These are phyloP conservation scores for Archaeoteleia sp. DNA, from an alignment of 2,888 invertebrate genomes.

Conservation along the genomic window DNA sequence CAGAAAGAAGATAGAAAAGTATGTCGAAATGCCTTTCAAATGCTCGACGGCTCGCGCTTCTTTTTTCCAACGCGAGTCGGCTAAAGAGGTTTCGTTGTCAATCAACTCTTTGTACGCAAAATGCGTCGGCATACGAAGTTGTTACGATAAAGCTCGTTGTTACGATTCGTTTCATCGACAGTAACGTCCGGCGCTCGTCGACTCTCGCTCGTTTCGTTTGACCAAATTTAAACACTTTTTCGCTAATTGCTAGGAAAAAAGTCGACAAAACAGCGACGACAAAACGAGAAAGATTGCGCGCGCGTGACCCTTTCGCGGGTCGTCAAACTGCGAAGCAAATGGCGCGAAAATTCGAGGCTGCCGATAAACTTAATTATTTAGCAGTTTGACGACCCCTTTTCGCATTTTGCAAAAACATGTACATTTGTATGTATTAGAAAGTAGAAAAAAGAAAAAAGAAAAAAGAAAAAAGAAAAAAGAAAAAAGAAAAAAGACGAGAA, in stretches of 20 bases:
- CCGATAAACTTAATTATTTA: not conserved
- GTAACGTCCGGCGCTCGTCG: conserved; percentile 27
- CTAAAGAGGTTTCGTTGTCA: conserved; percentile 37
- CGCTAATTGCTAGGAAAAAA: conserved; percentile 37
- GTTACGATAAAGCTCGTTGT: conserved; percentile 53
- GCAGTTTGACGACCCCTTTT: not conserved
- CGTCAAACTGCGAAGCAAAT: conserved; percentile 2
- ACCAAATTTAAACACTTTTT: conserved; percentile 53
- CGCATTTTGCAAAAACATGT: too few species aligned
- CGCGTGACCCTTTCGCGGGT: conserved; percentile 17
- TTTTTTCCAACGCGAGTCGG: conserved; percentile 6
- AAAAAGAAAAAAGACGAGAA: conserved; percentile 19
- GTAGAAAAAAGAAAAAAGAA: not conserved
- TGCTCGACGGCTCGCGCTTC: conserved; percentile 6
- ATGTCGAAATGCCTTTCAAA: not conserved
- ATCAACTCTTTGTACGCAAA: conserved; percentile 50
- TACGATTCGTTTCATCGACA: conserved; percentile 55
- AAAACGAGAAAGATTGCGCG: not conserved
- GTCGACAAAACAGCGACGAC: not conserved
- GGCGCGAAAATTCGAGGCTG: not conserved
- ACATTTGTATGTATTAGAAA: not conserved
- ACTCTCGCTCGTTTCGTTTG: conserved; percentile 52
- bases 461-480: not conserved
- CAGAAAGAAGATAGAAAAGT: not conserved
- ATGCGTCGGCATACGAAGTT: conserved; percentile 35